Percentiles rank a stretch among this genome's conserved stretches.
Evolutionary conservation across 1,140 invertebrate genomes (phyloP).

Genomic region (Trichoplusia ni): DNA sequence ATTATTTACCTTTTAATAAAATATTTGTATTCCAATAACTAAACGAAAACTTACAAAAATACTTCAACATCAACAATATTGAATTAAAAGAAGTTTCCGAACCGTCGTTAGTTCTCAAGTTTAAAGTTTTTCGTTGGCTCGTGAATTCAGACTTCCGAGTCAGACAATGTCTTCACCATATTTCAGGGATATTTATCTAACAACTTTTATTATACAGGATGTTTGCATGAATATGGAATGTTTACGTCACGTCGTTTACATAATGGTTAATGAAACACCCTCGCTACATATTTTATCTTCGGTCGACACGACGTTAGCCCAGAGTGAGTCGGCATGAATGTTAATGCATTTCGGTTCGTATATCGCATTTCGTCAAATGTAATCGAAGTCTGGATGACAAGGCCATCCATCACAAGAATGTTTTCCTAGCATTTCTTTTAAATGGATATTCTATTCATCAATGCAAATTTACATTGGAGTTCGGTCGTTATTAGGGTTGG

Average conservation of each 20-base stretch:
- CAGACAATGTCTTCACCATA: conserved; percentile 50
- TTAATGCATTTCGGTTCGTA: conserved; percentile 62
- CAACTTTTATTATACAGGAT: conserved; percentile 32
- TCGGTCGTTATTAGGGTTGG: conserved; percentile 34
- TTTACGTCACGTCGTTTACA: conserved; percentile 4
- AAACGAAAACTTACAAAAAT: conserved; percentile 1
- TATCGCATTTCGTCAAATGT: conserved; percentile 68
- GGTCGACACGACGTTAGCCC: conserved; percentile 33
- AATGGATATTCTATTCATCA: conserved; percentile 57
- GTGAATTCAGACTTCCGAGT: conserved; percentile 39
- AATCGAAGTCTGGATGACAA: conserved; percentile 48
- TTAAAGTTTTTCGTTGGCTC: conserved; percentile 44
- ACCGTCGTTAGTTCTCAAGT: conserved; percentile 47
- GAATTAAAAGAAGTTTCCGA: conserved; percentile 48
- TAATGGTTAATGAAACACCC: conserved; percentile 33
- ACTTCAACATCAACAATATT: conserved; percentile 42
- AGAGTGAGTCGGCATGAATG: conserved; percentile 57
- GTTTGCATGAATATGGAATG: conserved; percentile 4
- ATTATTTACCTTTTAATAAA: no score
- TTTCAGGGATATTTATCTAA: conserved; percentile 49
- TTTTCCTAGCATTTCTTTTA: conserved; percentile 54
- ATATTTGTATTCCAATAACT: neutral
- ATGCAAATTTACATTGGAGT: conserved; percentile 55
- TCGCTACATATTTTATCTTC: conserved; percentile 35
- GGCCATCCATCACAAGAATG: conserved; percentile 63